Base-by-base conservation (phyloP, 2,888 invertebrate genomes). In the Yponomeuta sedellus region DNA sequence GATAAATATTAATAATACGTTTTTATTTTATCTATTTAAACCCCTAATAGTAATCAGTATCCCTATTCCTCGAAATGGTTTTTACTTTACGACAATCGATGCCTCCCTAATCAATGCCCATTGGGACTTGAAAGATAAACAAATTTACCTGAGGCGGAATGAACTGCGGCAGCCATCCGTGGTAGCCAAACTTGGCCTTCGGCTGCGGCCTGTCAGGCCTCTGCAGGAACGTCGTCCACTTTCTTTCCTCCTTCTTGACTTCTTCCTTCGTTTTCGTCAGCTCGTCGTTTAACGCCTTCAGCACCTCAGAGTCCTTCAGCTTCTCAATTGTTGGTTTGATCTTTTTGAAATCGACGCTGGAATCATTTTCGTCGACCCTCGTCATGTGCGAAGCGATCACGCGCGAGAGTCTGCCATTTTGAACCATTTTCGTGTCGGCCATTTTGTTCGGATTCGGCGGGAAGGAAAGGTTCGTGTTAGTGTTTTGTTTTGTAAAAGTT, bases 171-270 rank as follows among this genome's bases (percentile, higher is more conserved):
- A 75, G 69, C 69, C 77, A 79, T 4, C 82, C 78, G 16, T 71
- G 73, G 63, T 82, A 82, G 1, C 85, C 86, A 22, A 79, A 79
- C 70, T 79, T 85, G 0, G 74, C 78, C 40, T 74, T 80, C 0
- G 95, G 95, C 70, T 93, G 92, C 0, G 95, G 94, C 22, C 95
- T 86, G 71, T 93, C 92, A 0, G 96, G 96, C 73, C 94, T 95
- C 80, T 95, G 94, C 69, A 96, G 78, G 75, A 96, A 96, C 40
- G 95, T 95, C 4, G 96, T 95, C 91, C 94, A 94, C 72, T 93
- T 93, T 72, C 92, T 93, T 71, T 92, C 92, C 57, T 93, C 92
- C 70, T 90, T 86, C 69, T 91, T 92, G 68, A 88, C 85, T 70
- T 92, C 92, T 20, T 84, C 86, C 71, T 83, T 88, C 3, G 89